A percentile compares a stretch with the other conserved stretches of the same genome.
Conservation (phyloP, 2,888 invertebrate genomes). For the Coecobrya sp. region DNA sequence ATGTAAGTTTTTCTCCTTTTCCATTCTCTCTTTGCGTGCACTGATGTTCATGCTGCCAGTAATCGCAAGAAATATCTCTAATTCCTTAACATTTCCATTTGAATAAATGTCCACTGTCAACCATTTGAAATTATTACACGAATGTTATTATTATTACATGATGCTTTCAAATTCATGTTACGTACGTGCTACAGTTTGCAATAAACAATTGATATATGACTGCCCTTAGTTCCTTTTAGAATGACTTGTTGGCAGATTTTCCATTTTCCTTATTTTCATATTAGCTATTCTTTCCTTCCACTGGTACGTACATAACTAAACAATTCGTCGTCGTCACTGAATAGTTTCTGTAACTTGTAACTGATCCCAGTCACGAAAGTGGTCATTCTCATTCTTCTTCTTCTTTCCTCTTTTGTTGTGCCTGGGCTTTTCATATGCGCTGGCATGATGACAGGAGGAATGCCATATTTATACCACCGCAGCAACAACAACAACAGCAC, state of each 20-base stretch:
- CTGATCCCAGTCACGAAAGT: conserved; percentile 80
- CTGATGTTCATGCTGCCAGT: background rate
- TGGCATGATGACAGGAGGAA: conserved; percentile 79
- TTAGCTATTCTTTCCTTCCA: background rate
- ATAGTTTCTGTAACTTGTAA: conserved; percentile 75
- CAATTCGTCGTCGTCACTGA: conserved; percentile 39
- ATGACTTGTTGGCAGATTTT: conserved; percentile 44
- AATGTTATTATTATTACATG: conserved; percentile 2
- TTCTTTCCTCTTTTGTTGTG: conserved; percentile 49
- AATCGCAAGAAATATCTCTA: background rate
- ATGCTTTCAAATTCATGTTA: conserved; percentile 36
- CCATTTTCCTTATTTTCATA: too few species aligned
- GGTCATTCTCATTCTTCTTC: conserved; percentile 74
- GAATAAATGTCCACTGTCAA: conserved; percentile 44
- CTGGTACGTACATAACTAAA: background rate
- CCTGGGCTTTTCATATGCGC: conserved; percentile 32
- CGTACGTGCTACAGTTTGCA: conserved; percentile 52
- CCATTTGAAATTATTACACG: conserved; percentile 34
- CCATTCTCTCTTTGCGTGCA: background rate
- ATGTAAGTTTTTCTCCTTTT: background rate
- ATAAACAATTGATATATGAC: conserved; percentile 58
- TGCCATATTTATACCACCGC: conserved; percentile 63
- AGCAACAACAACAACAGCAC: conserved; percentile 24
- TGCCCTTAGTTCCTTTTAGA: conserved; percentile 11
- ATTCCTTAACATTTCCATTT: conserved; percentile 37